phyloP scores from a whole-genome alignment of 2,797 vertebrate species.

The Diplodus sargus region DNA sequence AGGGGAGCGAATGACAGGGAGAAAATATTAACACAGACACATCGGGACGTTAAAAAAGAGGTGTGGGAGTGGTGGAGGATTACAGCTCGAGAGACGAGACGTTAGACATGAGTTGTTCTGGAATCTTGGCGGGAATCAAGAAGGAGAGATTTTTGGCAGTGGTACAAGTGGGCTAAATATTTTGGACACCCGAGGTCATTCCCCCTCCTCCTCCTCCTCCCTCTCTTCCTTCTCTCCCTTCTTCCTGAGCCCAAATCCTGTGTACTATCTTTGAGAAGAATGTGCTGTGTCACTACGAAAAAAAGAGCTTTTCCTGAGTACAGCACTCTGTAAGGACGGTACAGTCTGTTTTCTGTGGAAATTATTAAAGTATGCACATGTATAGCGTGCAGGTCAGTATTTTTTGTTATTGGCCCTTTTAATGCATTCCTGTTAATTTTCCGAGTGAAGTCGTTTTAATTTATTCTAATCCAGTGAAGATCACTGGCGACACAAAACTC shows the following conservation, averaged over 20 bases:
- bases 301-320: constrained; percentile 6
- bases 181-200: constrained; percentile 71
- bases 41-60: constrained; percentile 11
- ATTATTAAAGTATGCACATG: not conserved
- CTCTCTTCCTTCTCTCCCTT: constrained; percentile 29
- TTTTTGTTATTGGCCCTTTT: not conserved
- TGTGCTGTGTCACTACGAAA: constrained; percentile 59
- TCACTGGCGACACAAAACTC: constrained; percentile 13
- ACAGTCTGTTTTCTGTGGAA: constrained; percentile 2
- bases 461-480: constrained; percentile 1
- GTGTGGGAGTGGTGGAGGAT: constrained; percentile 1
- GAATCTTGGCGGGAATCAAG: constrained; percentile 81
- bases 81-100: constrained; percentile 38
- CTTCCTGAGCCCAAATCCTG: constrained; percentile 47
- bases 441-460: not conserved
- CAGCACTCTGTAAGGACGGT: not conserved
- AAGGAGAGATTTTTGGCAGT: constrained; percentile 67
- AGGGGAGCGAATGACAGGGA: constrained; percentile 7
- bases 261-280: constrained; percentile 53
- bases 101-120: constrained; percentile 68
- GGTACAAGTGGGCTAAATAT: constrained; percentile 84
- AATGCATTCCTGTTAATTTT: not conserved
- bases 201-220: constrained; percentile 32
- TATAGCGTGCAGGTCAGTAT: not conserved
- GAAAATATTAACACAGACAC: constrained; percentile 29